Base-by-base conservation (phyloP, 2,113 vertebrate genomes). In the Nibea coibor region DNA sequence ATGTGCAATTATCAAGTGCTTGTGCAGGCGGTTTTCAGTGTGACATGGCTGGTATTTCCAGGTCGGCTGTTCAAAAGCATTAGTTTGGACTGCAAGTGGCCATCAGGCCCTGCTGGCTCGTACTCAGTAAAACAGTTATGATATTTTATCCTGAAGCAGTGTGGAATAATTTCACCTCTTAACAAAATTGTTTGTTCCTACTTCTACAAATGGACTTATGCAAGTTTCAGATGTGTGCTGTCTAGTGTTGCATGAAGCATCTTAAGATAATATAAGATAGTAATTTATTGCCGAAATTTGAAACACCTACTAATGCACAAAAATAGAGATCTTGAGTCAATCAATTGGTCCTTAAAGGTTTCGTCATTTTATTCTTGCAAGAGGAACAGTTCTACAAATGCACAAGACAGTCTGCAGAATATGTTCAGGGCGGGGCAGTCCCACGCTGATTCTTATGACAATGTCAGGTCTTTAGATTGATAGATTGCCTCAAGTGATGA, bases 61-160 rank as follows among this genome's bases (percentile, higher is more conserved):
- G 53, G 80, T 69, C 70, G n/a, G 24, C 62, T 64, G 35, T 69
- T 26, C 43, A 71, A 83, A 87, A 75, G 79, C 76, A 71, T 62
- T 62, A 81, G 78, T 86, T 67, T 78, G 51, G 31, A 62, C 65
- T 56, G 70, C 75, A 54, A 77, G 75, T 73, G 76, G 70, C 72
- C 62, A 50, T 81, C 81, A 79, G 58, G 81, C 50, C 54, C 68
- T 22, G 53, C 68, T 80, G 72, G 31, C 67, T 82, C 15, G 28
- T 54, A 24, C 47, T 61, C 7, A 1, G 48, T 15, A 61, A 72
- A 67, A 62, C 77, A 57, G 42, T 59, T 56, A 15, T 77, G 77
- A 73, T 77, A 72, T 85, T 85, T 79, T 20, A 76, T 62, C 43
- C 68, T 14, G 59, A 57, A 76, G 24, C 43, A 28, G 42, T 71